These are phyloP conservation scores for Valencia hispanica DNA, from an alignment of 2,797 vertebrate genomes.

Conservation along the genomic window DNA sequence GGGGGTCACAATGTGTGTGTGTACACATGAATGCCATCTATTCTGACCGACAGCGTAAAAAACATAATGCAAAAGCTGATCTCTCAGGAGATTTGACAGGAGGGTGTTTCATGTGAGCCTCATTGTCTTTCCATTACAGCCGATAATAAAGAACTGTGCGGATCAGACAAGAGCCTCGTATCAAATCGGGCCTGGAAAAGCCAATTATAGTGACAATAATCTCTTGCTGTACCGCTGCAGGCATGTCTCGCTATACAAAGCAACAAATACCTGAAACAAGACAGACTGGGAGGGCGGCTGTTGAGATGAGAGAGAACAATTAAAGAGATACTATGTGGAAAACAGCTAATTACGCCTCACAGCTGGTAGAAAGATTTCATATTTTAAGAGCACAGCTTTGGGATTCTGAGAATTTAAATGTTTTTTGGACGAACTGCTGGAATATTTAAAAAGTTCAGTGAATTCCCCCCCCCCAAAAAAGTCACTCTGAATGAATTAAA, in stretches of 20 bases:
- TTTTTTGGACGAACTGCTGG: not conserved
- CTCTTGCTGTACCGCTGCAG: constrained; percentile 74
- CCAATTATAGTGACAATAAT: constrained; percentile 83
- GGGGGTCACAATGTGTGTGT: not conserved
- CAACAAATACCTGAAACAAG: constrained; percentile 62
- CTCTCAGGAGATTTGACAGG: constrained; percentile 63
- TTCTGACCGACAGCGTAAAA: constrained; percentile 37
- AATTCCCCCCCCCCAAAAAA: too few species aligned
- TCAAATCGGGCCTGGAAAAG: constrained; percentile 80
- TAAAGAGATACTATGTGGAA: constrained; percentile 26
- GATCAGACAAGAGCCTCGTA: constrained; percentile 79
- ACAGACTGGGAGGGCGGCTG: constrained; percentile 8
- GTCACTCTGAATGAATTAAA: not conserved
- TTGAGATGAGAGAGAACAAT: constrained; percentile 32
- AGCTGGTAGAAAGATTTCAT: constrained; percentile 4
- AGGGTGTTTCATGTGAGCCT: constrained; percentile 67
- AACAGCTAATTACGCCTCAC: constrained; percentile 16
- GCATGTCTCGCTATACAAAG: constrained; percentile 70
- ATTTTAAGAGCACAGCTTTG: constrained; percentile 8
- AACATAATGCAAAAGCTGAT: constrained; percentile 42
- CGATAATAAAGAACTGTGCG: constrained; percentile 73
- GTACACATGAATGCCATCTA: constrained; percentile 20
- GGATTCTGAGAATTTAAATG: constrained; percentile 5
- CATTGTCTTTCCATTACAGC: constrained; percentile 74
- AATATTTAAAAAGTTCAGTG: not conserved